A percentile compares a stretch with the other conserved stretches of the same genome.
These are phyloP conservation scores for Myripristis jacobus DNA, from an alignment of 2,797 vertebrate genomes.

Conservation along the genomic window DNA sequence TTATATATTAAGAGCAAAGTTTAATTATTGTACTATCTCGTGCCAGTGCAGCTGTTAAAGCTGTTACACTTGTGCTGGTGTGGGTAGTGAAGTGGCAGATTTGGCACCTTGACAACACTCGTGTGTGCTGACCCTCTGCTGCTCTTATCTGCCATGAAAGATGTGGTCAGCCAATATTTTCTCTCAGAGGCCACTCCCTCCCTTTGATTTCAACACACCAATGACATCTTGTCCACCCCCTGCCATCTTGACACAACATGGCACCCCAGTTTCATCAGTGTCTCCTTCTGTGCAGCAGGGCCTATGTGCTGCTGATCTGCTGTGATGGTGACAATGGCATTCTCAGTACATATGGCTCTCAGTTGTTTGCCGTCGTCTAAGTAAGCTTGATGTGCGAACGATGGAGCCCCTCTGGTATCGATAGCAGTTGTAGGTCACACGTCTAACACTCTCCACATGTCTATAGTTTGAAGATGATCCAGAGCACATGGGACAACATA, in stretches of 20 bases:
- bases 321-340: not conserved
- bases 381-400: slow-evolving; percentile 1
- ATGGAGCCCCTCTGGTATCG: slow-evolving; percentile 5
- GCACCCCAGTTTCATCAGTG: not conserved
- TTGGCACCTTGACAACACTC: no score
- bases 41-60: no score
- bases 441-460: slow-evolving; percentile 19
- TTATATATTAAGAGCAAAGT: no score
- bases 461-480: not conserved
- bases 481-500: not conserved
- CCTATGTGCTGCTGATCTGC: not conserved
- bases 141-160: not conserved
- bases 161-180: not conserved
- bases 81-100: no score
- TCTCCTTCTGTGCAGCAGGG: not conserved
- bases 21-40: not conserved
- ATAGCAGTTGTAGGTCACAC: slow-evolving; percentile 3
- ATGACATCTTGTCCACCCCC: no score
- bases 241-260: not conserved
- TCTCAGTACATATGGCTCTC: not conserved
- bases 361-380: not conserved
- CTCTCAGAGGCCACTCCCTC: not conserved
- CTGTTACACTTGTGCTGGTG: no score
- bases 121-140: not conserved
- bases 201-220: not conserved